Evolutionary conservation across 1,140 invertebrate genomes (phyloP).

Genomic region (Drosophila asahinai): DNA sequence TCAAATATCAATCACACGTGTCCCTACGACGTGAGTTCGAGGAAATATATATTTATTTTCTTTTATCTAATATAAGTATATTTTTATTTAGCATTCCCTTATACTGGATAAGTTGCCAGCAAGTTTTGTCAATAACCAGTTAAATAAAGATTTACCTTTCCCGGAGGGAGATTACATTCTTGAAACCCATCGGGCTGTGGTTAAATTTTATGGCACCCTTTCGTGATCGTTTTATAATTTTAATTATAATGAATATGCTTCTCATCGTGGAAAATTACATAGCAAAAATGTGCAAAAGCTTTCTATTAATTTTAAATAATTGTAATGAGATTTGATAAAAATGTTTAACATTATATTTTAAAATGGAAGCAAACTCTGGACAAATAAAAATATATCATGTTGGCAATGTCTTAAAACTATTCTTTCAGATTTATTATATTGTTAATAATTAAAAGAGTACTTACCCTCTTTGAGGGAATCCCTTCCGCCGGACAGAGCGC

Average conservation of each 20-base stretch:
- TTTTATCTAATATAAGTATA: background rate
- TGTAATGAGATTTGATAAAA: background rate
- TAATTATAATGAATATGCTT: too few relatives aligned
- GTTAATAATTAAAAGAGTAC: background rate
- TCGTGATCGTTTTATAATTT: background rate
- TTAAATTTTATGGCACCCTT: constrained; percentile 8
- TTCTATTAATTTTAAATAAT: background rate
- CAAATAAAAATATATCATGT: background rate
- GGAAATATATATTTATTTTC: background rate
- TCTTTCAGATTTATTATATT: background rate
- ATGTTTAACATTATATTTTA: background rate
- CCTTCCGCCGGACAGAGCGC: constrained; percentile 76
- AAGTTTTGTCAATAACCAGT: background rate
- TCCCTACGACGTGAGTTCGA: background rate
- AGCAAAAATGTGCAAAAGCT: background rate
- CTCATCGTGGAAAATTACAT: background rate
- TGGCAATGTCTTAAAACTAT: background rate
- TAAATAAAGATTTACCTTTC: background rate
- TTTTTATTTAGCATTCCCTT: background rate
- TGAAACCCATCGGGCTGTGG: constrained; percentile 1
- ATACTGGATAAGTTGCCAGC: background rate
- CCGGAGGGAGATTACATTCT: constrained; percentile 1
- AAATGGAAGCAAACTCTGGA: background rate
- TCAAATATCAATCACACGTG: background rate
- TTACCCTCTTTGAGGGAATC: constrained; percentile 80